These are phyloP conservation scores for Haliclystus octoradiatus DNA, from an alignment of 30 jellyfish, hydroid and myxozoan species.

Conservation along the genomic window DNA sequence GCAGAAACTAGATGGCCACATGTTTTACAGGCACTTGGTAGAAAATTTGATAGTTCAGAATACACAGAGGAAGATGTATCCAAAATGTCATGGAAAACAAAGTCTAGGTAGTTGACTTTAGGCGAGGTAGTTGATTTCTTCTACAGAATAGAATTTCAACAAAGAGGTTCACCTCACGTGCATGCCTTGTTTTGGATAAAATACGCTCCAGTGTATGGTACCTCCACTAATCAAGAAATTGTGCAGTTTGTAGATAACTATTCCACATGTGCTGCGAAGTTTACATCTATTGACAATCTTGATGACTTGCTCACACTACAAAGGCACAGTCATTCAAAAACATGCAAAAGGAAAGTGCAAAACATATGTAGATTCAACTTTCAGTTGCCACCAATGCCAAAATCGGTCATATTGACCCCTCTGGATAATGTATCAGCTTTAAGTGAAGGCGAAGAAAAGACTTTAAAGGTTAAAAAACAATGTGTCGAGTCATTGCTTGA, in stretches of 20 bases:
- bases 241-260: conserved; percentile 15
- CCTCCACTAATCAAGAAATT: background rate
- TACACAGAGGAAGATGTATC: conserved; percentile 1
- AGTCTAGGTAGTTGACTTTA: conserved; percentile 7
- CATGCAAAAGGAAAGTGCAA: conserved; percentile 22
- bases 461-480: background rate
- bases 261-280: conserved; percentile 2
- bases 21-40: background rate
- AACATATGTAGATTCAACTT: conserved; percentile 25
- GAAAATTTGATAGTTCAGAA: background rate
- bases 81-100: conserved; percentile 16
- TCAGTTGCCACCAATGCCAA: conserved; percentile 32
- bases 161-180: conserved; percentile 36
- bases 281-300: conserved; percentile 1
- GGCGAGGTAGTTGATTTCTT: conserved; percentile 16
- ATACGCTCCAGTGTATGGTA: conserved; percentile 22
- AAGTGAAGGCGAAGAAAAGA: background rate
- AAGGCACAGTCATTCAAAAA: conserved; percentile 46
- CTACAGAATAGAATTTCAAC: conserved; percentile 33
- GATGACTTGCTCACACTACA: conserved; percentile 14
- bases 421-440: conserved; percentile 1
- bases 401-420: conserved; percentile 9
- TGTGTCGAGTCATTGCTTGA: conserved; percentile 6
- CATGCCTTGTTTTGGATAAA: conserved; percentile 39
- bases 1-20: conserved; percentile 24